phyloP scores from a whole-genome alignment of 2,113 vertebrate species.

The Protomyctophum bolini region DNA sequence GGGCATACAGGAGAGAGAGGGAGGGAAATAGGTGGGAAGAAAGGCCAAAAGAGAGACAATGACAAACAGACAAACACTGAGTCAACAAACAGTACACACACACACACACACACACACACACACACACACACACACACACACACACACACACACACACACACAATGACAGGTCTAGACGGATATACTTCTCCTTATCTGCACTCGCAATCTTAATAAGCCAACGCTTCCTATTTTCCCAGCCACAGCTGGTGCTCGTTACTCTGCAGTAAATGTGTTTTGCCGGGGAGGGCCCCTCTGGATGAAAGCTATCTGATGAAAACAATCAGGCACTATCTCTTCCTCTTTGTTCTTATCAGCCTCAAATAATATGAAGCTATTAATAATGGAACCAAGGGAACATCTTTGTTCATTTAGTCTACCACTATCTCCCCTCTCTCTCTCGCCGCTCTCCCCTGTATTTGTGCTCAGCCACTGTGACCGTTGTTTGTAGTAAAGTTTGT shows the following conservation, averaged over 20 bases:
- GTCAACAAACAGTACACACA: background rate
- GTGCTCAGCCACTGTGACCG: background rate
- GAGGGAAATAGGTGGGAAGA: too few relatives aligned
- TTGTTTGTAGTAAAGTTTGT: background rate
- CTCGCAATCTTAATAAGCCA: conserved; percentile 63
- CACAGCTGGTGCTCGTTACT: conserved; percentile 46
- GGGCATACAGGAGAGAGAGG: too few relatives aligned
- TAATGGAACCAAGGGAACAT: conserved; percentile 25
- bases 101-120: background rate
- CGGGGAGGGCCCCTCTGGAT: conserved; percentile 17
- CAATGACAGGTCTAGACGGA: conserved; percentile 38
- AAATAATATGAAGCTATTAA: conserved; percentile 41
- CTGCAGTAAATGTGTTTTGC: conserved; percentile 35
- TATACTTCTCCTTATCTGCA: conserved; percentile 39
- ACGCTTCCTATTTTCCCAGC: conserved; percentile 51
- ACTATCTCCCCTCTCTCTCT: background rate
- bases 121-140: conserved; percentile 2
- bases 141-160: conserved; percentile 3
- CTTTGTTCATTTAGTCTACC: background rate
- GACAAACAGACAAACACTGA: too few relatives aligned
- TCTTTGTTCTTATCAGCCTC: conserved; percentile 35
- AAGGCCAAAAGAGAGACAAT: too few relatives aligned
- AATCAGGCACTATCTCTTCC: conserved; percentile 19
- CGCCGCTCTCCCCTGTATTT: background rate
- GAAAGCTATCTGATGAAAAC: conserved; percentile 50